Evolutionary conservation across 2,797 vertebrate species (phyloP).

Genomic region (Tympanoctomys barrerae): DNA sequence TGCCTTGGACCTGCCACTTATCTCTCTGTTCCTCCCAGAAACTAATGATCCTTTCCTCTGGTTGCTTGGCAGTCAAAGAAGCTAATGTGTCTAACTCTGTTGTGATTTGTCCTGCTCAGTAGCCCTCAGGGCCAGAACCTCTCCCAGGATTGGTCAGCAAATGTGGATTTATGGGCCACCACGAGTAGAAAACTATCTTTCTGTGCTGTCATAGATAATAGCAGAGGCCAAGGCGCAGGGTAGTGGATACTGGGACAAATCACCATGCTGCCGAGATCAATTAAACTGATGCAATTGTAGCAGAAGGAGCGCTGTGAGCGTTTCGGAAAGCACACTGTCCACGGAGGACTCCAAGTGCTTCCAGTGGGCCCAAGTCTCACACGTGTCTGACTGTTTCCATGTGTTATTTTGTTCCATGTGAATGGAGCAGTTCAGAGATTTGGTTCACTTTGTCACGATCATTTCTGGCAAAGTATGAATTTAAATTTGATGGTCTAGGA

Average conservation of each 20-base stretch:
- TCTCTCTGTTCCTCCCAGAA: background rate
- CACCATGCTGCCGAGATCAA: background rate
- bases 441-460: background rate
- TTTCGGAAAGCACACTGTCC: background rate
- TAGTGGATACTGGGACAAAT: background rate
- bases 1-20: background rate
- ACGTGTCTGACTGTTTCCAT: background rate
- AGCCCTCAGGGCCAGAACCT: background rate
- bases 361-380: background rate
- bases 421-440: background rate
- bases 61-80: background rate
- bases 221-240: background rate
- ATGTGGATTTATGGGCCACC: background rate
- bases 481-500: conserved; percentile 29
- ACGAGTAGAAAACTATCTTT: background rate
- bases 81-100: background rate
- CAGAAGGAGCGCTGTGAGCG: background rate
- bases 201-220: background rate
- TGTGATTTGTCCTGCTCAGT: background rate
- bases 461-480: conserved; percentile 28
- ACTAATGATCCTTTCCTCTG: background rate
- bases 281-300: background rate
- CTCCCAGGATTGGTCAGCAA: background rate
- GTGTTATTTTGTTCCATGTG: conserved; percentile 31
- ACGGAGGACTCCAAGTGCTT: background rate